These are phyloP conservation scores for Lycaon pictus DNA, from an alignment of 2,113 vertebrate genomes.

Conservation along the genomic window DNA sequence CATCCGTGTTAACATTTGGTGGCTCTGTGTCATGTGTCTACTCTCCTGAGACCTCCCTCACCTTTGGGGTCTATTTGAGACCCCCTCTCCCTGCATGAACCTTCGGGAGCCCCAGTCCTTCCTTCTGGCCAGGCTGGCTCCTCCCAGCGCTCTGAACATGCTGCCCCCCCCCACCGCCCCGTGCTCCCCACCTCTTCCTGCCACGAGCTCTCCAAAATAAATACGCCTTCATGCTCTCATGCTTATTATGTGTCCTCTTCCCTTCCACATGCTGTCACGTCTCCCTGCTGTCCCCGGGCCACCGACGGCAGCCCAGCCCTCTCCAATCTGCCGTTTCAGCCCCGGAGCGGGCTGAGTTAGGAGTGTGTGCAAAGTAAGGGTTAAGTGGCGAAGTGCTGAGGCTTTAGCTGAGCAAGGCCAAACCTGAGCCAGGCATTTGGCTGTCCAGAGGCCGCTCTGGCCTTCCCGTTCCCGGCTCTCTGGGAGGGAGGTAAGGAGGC, in stretches of 20 bases:
- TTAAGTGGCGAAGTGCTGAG: background rate
- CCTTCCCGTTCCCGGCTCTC: background rate
- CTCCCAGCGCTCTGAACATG: background rate
- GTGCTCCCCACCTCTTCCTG: fast-evolving
- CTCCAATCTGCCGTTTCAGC: background rate
- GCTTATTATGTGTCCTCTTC: background rate
- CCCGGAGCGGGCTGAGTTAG: background rate
- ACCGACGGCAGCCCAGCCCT: background rate
- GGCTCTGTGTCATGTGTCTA: fast-evolving
- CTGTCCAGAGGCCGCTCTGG: background rate
- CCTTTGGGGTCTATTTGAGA: background rate
- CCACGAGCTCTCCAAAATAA: background rate
- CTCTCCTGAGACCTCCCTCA: background rate
- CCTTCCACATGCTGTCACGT: fast-evolving
- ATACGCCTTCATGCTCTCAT: background rate
- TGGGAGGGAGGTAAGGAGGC: background rate
- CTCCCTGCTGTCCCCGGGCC: background rate
- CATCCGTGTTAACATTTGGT: background rate
- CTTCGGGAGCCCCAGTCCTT: fast-evolving
- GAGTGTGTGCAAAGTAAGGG: background rate
- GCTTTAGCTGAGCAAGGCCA: background rate
- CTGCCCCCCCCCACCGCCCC: too few relatives aligned
- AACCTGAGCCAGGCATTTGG: background rate
- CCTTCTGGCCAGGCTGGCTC: background rate
- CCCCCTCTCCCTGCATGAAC: background rate